A percentile compares a stretch with the other conserved stretches of the same genome.
These are phyloP conservation scores for Rostratula benghalensis DNA, from an alignment of 2,113 vertebrate genomes.

Conservation along the genomic window DNA sequence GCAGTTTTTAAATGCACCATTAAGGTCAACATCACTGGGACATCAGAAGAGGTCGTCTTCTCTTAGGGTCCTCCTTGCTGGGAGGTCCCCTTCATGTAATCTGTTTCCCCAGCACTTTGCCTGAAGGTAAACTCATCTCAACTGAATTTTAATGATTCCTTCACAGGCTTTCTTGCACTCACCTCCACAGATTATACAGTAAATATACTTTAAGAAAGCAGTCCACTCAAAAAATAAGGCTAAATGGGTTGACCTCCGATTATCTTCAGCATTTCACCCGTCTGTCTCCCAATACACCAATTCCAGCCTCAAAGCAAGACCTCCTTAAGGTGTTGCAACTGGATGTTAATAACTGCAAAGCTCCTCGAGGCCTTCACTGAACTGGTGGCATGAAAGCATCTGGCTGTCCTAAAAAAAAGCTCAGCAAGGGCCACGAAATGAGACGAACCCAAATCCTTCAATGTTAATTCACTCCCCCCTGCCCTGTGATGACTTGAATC, in stretches of 20 bases:
- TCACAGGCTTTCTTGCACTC: conserved; percentile 16
- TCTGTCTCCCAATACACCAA: neutral
- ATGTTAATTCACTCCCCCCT: neutral
- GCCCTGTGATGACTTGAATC: neutral
- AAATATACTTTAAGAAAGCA: neutral
- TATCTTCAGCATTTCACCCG: neutral
- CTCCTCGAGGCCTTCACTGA: neutral
- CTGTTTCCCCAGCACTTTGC: neutral
- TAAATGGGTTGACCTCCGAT: conserved; percentile 1
- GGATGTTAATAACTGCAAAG: neutral
- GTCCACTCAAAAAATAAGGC: neutral
- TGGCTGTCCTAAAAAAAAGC: neutral
- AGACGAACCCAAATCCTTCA: neutral
- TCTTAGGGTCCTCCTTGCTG: too few relatives aligned
- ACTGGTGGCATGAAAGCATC: neutral
- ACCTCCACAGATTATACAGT: conserved; percentile 15
- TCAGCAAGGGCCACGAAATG: neutral
- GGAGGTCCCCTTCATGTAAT: neutral
- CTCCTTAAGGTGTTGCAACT: neutral
- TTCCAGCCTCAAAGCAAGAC: neutral
- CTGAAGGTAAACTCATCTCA: neutral
- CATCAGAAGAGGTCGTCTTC: neutral
- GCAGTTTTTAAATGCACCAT: neutral
- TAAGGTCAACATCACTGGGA: neutral
- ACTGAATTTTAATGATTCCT: conserved; percentile 35